These are phyloP conservation scores for Pampusana beccarii DNA, from an alignment of 2,113 vertebrate genomes.

Conservation along the genomic window DNA sequence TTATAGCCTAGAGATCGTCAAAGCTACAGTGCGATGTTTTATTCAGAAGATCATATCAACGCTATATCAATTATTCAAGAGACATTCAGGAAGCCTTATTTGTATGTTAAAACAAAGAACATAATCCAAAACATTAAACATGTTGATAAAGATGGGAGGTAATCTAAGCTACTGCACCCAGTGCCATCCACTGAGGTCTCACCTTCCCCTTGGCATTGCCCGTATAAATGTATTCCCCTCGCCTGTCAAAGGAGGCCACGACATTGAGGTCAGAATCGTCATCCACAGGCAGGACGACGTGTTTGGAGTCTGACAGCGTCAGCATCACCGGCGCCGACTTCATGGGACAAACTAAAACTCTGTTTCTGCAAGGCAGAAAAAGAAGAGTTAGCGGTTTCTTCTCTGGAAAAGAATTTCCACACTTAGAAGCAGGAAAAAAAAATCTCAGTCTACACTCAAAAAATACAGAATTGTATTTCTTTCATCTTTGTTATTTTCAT, in stretches of 20 bases:
- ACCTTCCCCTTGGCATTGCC: slow-evolving; percentile 99
- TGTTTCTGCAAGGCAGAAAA: slow-evolving; percentile 82
- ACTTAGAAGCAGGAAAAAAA: background rate
- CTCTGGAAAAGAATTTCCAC: background rate
- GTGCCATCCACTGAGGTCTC: background rate
- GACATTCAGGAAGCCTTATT: background rate
- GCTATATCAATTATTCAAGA: fast-evolving
- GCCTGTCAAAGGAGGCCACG: slow-evolving; percentile 95
- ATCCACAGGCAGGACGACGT: slow-evolving; percentile 95
- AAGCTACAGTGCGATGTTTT: background rate
- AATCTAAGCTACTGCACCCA: background rate
- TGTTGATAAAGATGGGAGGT: background rate
- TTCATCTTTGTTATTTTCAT: background rate
- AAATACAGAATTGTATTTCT: background rate
- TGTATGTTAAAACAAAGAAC: background rate
- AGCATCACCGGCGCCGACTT: slow-evolving; percentile 96
- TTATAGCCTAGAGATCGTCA: background rate
- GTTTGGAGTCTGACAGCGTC: slow-evolving; percentile 94
- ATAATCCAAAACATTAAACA: background rate
- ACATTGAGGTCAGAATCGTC: slow-evolving; percentile 98
- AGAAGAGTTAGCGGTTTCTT: fast-evolving
- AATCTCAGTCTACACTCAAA: fast-evolving
- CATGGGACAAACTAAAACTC: slow-evolving; percentile 97
- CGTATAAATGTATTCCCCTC: slow-evolving; percentile 97
- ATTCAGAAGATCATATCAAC: background rate